A percentile compares a stretch with the other conserved stretches of the same genome.
Evolutionary conservation across 2,797 vertebrate genomes (phyloP).

Genomic region (Danionella dracula): DNA sequence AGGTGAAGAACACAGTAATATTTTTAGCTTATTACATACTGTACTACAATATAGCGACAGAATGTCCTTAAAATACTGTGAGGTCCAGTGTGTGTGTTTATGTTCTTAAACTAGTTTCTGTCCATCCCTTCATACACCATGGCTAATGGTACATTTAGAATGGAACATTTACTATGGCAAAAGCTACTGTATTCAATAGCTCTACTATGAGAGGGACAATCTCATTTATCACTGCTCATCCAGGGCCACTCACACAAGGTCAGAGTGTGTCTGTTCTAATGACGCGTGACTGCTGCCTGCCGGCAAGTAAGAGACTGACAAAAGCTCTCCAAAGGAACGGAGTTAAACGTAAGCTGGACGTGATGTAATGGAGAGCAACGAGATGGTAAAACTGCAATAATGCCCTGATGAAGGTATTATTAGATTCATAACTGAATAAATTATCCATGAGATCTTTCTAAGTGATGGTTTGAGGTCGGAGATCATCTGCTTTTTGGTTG

Average conservation of each 20-base stretch:
- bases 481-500: neutral
- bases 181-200: slow-evolving; percentile 60
- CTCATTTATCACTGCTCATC: slow-evolving; percentile 70
- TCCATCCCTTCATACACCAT: slow-evolving; percentile 58
- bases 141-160: slow-evolving; percentile 44
- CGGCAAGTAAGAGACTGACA: slow-evolving; percentile 46
- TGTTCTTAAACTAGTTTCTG: too few species aligned
- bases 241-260: slow-evolving; percentile 71
- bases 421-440: neutral
- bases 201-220: slow-evolving; percentile 52
- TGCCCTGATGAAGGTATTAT: neutral
- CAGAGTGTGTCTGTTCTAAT: slow-evolving; percentile 64
- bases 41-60: too few species aligned
- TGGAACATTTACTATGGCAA: slow-evolving; percentile 45
- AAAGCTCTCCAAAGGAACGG: neutral
- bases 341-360: neutral
- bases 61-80: too few species aligned
- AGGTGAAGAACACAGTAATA: too few species aligned
- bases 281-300: slow-evolving; percentile 66
- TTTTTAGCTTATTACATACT: too few species aligned
- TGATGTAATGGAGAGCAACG: neutral
- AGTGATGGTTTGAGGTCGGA: neutral
- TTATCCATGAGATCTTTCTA: neutral
- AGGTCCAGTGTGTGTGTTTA: too few species aligned
- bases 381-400: neutral